Base-by-base conservation (phyloP, 2,797 vertebrate genomes). In the Yasuhikotakia modesta region DNA sequence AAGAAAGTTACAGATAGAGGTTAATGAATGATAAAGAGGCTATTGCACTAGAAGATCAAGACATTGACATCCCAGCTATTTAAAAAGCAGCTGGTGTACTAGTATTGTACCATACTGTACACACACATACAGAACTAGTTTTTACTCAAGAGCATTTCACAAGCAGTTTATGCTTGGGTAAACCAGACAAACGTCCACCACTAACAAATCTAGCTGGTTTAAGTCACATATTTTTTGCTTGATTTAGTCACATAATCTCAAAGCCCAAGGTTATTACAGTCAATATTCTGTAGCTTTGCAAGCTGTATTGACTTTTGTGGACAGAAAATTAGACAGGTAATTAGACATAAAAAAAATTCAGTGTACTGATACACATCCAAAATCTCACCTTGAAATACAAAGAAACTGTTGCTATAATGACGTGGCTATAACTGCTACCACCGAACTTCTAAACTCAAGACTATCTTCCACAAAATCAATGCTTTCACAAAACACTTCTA, bases 11-110 rank as follows among this genome's bases (percentile, higher is more conserved):
- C 79, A 86, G 88, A 84, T 87, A 81, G 86, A 94, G 94, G 94
- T 95, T 96, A 97, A 97, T 97, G 94, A 95, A 94, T 93, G 92
- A 89, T 93, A 93, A 94, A 90, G 91, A 90, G 87, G 79, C 83
- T 74, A 83, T 82, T 87, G 87, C 87, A 89, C 87, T 87, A 64
- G 84, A 89, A 90, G 91, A 91, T 77, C 73, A 81, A 84, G 85
- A 80, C 80, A 84, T 82, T 84, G 87, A 93, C 91, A 88, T 90
- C 86, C 87, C 82, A 67, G 64, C 82, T n/a, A 63, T 35, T 39
- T 63, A 1, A 63, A 32, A 61, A 63, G 32, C 32, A 60, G 14
- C 6, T 14, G 6, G 24, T 17, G 48, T 57, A 86, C 88, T n/a
- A n/a, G n/a, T n/a, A n/a, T n/a, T 89, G 87, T 86, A 87, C n/a